A percentile compares a stretch with the other conserved stretches of the same genome.
Conservation (phyloP, 2,888 invertebrate genomes). For the Dyspetes luteomarginatus region DNA sequence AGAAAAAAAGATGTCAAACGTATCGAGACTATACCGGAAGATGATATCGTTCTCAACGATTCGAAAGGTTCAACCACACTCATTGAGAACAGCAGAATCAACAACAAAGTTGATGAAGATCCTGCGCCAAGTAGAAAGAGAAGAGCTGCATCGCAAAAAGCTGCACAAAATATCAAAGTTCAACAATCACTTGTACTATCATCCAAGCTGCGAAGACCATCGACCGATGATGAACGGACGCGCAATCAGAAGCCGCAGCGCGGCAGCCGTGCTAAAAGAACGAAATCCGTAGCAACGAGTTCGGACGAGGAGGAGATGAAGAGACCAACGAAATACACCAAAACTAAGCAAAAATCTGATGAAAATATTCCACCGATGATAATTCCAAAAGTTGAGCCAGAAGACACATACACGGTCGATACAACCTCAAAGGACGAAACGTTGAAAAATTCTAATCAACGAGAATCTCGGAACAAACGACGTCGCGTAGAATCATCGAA, state of each 20-base stretch:
- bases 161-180: slow-evolving; percentile 73
- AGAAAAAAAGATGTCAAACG: slow-evolving; percentile 70
- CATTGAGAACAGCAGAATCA: slow-evolving; percentile 11
- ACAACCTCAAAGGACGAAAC: background rate
- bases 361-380: slow-evolving; percentile 10
- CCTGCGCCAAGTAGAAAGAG: slow-evolving; percentile 60
- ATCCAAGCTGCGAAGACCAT: slow-evolving; percentile 72
- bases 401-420: background rate
- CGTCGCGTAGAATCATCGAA: slow-evolving; percentile 10
- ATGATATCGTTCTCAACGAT: slow-evolving; percentile 65
- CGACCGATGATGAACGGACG: slow-evolving; percentile 15
- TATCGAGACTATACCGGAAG: slow-evolving; percentile 79
- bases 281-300: slow-evolving; percentile 67
- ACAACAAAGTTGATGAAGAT: slow-evolving; percentile 23
- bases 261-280: slow-evolving; percentile 69
- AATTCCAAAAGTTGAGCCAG: slow-evolving; percentile 12
- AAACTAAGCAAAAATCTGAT: slow-evolving; percentile 60
- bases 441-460: background rate
- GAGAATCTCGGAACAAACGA: slow-evolving; percentile 14
- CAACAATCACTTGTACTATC: slow-evolving; percentile 70
- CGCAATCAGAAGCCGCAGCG: slow-evolving; percentile 12
- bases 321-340: slow-evolving; percentile 70
- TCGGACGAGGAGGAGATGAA: slow-evolving; percentile 76
- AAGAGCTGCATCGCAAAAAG: slow-evolving; percentile 76
- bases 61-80: background rate